Evolutionary conservation across 2,113 vertebrate species (phyloP).

Genomic region (Callaeas wilsoni): DNA sequence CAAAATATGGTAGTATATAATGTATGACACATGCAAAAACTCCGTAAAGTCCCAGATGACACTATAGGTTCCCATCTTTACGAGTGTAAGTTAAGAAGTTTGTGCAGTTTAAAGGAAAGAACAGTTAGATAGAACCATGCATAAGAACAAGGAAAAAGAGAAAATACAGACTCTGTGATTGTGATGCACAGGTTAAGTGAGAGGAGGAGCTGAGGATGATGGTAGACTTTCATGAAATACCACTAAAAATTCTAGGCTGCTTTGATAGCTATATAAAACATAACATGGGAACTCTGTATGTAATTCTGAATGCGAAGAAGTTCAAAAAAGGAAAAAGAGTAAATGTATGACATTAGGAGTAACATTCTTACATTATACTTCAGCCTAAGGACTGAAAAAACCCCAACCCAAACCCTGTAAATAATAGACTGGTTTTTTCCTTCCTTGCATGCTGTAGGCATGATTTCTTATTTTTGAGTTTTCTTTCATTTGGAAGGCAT

Average conservation of each 20-base stretch:
- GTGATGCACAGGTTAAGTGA: background rate
- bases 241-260: background rate
- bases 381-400: background rate
- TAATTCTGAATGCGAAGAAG: background rate
- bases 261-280: background rate
- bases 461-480: background rate
- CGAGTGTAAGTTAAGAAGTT: background rate
- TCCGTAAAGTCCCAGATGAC: background rate
- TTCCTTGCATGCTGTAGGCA: background rate
- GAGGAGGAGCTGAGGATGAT: background rate
- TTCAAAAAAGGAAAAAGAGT: background rate
- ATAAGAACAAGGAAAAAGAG: background rate
- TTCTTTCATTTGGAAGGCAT: background rate
- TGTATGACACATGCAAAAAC: background rate
- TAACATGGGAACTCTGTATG: background rate
- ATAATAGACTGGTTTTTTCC: background rate
- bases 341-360: background rate
- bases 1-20: background rate
- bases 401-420: fast-evolving
- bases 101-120: background rate
- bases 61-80: background rate
- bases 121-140: background rate
- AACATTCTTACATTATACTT: background rate
- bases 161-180: background rate
- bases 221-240: background rate